Evolutionary conservation across 2,888 invertebrate species (phyloP).

Genomic region (Corythucha ciliata): DNA sequence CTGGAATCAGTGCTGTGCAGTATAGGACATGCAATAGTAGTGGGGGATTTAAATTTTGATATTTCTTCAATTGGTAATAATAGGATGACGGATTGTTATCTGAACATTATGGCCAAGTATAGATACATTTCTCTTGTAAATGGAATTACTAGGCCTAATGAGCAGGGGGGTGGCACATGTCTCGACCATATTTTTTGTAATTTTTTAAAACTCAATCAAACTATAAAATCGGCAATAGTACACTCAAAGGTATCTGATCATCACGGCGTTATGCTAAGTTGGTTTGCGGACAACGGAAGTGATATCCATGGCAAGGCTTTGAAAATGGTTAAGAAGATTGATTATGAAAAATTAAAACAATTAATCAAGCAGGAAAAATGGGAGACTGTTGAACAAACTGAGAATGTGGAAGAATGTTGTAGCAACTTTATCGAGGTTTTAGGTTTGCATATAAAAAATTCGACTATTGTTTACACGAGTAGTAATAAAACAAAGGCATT

Average conservation of each 20-base stretch:
- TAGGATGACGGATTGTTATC: not conserved
- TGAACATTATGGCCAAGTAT: slow-evolving; percentile 1
- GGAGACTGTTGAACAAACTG: not conserved
- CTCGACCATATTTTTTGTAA: not conserved
- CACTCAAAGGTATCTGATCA: not conserved
- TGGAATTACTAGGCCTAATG: slow-evolving; percentile 1
- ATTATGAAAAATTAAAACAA: not conserved
- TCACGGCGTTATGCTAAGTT: not conserved
- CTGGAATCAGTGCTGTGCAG: not conserved
- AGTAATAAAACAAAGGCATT: not conserved
- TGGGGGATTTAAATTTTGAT: slow-evolving; percentile 2
- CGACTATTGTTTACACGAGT: not conserved
- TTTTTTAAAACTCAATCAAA: not conserved
- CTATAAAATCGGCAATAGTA: not conserved
- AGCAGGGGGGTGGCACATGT: not conserved
- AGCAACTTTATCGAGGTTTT: not conserved
- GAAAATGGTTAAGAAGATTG: not conserved
- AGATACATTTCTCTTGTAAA: not conserved
- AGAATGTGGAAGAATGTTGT: not conserved
- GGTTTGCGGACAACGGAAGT: not conserved
- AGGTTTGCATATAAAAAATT: not conserved
- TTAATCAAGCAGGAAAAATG: not conserved
- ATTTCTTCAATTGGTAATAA: not conserved
- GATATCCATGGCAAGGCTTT: too few relatives aligned
- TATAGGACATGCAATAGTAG: not conserved